Base-by-base conservation (phyloP, 2,888 invertebrate species). In the Dexiosoma caninum region DNA sequence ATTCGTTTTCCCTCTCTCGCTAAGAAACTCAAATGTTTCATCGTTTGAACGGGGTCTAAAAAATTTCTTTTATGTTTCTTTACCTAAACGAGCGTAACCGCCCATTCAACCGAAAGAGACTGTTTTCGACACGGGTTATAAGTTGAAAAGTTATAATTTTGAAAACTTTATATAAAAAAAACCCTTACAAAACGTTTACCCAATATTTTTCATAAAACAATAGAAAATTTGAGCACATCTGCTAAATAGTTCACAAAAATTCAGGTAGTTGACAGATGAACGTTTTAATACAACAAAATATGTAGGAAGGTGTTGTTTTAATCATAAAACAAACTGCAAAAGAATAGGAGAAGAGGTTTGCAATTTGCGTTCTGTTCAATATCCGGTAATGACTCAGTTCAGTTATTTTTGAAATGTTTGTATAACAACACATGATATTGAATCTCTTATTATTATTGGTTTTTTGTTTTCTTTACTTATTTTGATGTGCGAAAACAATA, bases 81-180 rank as follows among this genome's bases (percentile, higher is more conserved):
- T n/a, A n/a, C n/a, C n/a, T n/a, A n/a, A n/a, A n/a, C n/a, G n/a
- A n/a, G n/a, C n/a, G n/a, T n/a, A n/a, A n/a, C n/a, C 1, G 19
- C 10, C n/a, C 10, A 5, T 40, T 21, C 10, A 40, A 21, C 2
- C n/a, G 37, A 3, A 40, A 30, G 40, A n/a, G 12, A 23, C n/a
- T 30, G 23, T 30, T 57, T 79, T 53, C 70, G 75, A 75, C 79
- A 70, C 79, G 79, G 75, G 79, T 70, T 70, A 79, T 53, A 79
- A 64, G 62, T 62, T 62, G 55, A 55, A 30, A 69, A 53, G 60
- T 77, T 69, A 46, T 55, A 62, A 77, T 51, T 76, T 67, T 57
- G 10, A 59, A 35, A 69, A 62, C 23, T 40, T 3, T 37, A 51
- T 46, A n/a, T 44, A 37, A 57, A 57, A 32, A 49, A 10, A 27